Evolutionary conservation across 2,888 invertebrate genomes (phyloP).

Genomic region (Drosophila leonis): DNA sequence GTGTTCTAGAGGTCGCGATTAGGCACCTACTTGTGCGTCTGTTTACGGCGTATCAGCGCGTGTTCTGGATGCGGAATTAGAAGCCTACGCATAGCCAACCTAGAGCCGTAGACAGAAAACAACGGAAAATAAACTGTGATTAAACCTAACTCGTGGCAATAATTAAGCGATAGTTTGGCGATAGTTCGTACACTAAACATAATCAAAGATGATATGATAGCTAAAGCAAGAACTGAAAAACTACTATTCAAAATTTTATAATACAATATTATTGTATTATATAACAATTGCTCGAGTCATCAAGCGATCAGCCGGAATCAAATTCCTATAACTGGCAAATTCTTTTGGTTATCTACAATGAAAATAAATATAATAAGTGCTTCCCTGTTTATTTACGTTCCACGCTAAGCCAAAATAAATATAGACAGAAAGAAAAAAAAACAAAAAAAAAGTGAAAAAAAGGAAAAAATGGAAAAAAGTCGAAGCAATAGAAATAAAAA

Average conservation of each 20-base stretch:
- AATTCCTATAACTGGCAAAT: constrained; percentile 29
- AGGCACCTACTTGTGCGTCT: constrained; percentile 29
- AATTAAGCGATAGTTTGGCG: constrained; percentile 17
- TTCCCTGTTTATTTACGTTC: constrained; percentile 74
- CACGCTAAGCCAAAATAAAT: constrained; percentile 71
- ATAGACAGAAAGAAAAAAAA: constrained; percentile 42
- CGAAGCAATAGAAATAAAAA: constrained; percentile 17
- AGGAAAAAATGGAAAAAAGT: constrained; percentile 5
- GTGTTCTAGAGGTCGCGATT: constrained; percentile 28
- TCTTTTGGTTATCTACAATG: constrained; percentile 37
- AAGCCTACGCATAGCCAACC: constrained; percentile 5
- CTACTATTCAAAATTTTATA: background rate
- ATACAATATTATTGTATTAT: background rate
- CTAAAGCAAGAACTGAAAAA: background rate
- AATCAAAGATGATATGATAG: background rate
- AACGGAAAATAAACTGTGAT: constrained; percentile 3
- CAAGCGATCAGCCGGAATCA: constrained; percentile 28
- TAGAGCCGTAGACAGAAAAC: background rate
- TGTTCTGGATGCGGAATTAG: constrained; percentile 17
- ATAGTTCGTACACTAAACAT: background rate
- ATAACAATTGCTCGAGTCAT: constrained; percentile 25
- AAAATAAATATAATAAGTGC: constrained; percentile 61
- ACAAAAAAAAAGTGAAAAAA: background rate
- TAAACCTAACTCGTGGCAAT: background rate
- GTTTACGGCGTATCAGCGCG: constrained; percentile 21